These are phyloP conservation scores for Erebia ligea DNA, from an alignment of 2,888 invertebrate genomes.

Conservation along the genomic window DNA sequence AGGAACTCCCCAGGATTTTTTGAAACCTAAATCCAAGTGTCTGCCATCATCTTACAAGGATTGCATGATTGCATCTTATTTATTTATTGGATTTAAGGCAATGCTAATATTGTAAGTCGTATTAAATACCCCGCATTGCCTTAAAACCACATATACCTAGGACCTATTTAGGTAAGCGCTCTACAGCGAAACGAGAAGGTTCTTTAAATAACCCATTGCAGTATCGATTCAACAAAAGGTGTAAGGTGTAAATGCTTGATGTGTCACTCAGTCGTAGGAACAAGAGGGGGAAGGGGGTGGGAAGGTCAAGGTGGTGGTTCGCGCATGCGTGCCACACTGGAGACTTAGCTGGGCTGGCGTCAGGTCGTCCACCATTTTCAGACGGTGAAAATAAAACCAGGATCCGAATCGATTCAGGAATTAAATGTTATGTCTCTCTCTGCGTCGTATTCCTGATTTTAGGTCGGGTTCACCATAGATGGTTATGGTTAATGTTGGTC, in stretches of 20 bases:
- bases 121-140: too few species aligned
- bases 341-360: neutral
- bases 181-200: slow-evolving; percentile 17
- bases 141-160: too few species aligned
- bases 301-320: slow-evolving; percentile 71
- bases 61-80: too few species aligned
- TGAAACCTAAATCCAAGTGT: too few species aligned
- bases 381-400: neutral
- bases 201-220: slow-evolving; percentile 27
- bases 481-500: too few species aligned
- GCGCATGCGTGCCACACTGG: slow-evolving; percentile 66
- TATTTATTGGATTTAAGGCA: too few species aligned
- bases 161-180: neutral
- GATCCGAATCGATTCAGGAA: neutral
- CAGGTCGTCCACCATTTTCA: neutral
- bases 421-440: too few species aligned
- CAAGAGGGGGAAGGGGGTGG: slow-evolving; percentile 38
- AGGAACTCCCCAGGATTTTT: too few species aligned
- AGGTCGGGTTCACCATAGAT: too few species aligned
- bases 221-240: slow-evolving; percentile 33
- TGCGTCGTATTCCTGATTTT: too few species aligned
- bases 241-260: slow-evolving; percentile 19
- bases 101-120: too few species aligned
- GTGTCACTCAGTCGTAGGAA: slow-evolving; percentile 20
- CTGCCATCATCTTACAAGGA: too few species aligned